These are phyloP conservation scores for Triplophysa yarkandensis DNA, from an alignment of 2,797 vertebrate species.

Conservation along the genomic window DNA sequence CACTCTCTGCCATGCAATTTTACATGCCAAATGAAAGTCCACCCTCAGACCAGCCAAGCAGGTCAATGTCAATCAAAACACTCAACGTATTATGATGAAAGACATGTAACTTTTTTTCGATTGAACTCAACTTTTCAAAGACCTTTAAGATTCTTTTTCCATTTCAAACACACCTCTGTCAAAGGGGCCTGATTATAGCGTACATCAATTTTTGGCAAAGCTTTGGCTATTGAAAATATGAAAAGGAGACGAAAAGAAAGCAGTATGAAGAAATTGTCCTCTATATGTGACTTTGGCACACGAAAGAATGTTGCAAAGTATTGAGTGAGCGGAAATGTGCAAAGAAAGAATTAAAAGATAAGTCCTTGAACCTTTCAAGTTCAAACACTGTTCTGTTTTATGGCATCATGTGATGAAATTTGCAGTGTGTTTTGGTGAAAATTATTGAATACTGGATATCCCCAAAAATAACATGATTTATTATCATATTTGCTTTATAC, in stretches of 20 bases:
- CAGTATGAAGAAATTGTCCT: neutral
- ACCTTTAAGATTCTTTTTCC: conserved; percentile 15
- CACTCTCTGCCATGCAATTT: conserved; percentile 7
- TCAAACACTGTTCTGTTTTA: no score
- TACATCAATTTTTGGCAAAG: neutral
- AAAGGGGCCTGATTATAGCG: conserved; percentile 5
- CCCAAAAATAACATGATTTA: no score
- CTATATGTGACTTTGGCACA: neutral
- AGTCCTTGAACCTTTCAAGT: neutral
- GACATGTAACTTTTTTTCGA: conserved; percentile 32
- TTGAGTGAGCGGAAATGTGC: neutral
- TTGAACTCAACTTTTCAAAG: conserved; percentile 41
- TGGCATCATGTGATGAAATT: no score
- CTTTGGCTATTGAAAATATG: neutral
- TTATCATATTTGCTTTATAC: no score
- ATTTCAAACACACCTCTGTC: conserved; percentile 10
- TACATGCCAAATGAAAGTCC: neutral
- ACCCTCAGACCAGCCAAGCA: conserved; percentile 38
- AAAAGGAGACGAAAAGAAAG: conserved; percentile 3
- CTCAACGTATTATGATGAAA: conserved; percentile 45
- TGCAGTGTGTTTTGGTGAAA: no score
- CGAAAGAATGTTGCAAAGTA: conserved; percentile 1
- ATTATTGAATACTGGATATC: no score
- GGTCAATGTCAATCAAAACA: conserved; percentile 39
- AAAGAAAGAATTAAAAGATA: neutral